phyloP scores from a whole-genome alignment of 2,888 invertebrate species.

The Mesorhabditis belari region DNA sequence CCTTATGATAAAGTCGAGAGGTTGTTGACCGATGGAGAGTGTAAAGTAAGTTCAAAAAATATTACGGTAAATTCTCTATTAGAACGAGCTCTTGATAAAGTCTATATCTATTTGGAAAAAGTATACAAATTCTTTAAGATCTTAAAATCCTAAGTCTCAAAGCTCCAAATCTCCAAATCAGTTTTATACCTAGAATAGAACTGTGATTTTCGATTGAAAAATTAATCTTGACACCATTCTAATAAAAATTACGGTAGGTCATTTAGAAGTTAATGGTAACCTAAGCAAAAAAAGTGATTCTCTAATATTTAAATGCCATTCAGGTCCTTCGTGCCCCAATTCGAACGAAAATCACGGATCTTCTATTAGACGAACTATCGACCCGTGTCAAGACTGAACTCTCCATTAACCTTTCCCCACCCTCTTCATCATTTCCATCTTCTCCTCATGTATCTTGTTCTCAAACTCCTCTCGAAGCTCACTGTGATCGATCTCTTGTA shows the following conservation, averaged over 20 bases:
- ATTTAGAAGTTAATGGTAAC: too few relatives aligned
- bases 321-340: background rate
- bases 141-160: too few relatives aligned
- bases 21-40: constrained; percentile 2
- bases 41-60: constrained; percentile 9
- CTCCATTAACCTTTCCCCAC: background rate
- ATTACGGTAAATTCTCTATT: background rate
- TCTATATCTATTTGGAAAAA: too few relatives aligned
- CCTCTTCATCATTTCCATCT: too few relatives aligned
- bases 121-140: too few relatives aligned
- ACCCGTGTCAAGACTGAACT: background rate
- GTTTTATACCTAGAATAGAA: too few relatives aligned
- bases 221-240: too few relatives aligned
- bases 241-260: too few relatives aligned
- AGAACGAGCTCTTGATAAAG: background rate
- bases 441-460: background rate
- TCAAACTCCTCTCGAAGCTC: constrained; percentile 5
- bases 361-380: background rate
- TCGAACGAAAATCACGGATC: background rate
- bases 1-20: constrained; percentile 5
- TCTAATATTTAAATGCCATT: too few relatives aligned
- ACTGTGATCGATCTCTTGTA: constrained; percentile 20
- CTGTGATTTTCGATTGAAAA: too few relatives aligned
- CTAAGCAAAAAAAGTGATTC: too few relatives aligned
- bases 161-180: too few relatives aligned